Conservation (phyloP, 2,797 vertebrate genomes). For the Vespertilio murinus region DNA sequence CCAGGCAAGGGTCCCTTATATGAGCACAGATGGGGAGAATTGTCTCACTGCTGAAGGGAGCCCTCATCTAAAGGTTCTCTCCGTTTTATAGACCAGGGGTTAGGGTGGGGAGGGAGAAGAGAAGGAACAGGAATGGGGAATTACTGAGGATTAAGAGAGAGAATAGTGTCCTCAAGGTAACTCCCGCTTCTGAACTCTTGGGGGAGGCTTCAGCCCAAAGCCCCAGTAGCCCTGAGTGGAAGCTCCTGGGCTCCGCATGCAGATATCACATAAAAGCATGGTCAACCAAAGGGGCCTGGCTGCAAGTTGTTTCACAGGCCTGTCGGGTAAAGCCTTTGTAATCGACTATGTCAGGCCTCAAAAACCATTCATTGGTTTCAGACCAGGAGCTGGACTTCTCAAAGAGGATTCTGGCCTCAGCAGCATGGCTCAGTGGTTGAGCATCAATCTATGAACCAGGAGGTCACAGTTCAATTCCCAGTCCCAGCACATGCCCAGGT, state of each 20-base stretch:
- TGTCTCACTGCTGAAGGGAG: background rate
- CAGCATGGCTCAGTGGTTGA: too few relatives aligned
- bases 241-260: background rate
- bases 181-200: too few relatives aligned
- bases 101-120: too few relatives aligned
- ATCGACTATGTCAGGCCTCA: background rate
- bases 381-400: background rate
- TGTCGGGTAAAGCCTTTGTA: background rate
- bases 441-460: too few relatives aligned
- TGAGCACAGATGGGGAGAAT: too few relatives aligned
- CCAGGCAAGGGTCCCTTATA: background rate
- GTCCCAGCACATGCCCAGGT: too few relatives aligned
- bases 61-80: background rate
- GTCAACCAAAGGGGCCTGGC: fast-evolving
- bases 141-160: background rate
- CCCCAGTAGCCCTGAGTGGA: background rate
- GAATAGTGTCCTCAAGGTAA: background rate
- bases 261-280: background rate
- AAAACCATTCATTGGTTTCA: background rate
- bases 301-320: background rate
- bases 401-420: background rate
- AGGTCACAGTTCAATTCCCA: too few relatives aligned
- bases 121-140: background rate
- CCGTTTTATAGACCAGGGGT: background rate
- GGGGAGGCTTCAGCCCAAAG: background rate